Percentiles rank a stretch among this genome's conserved stretches.
Conservation (phyloP, 2,797 vertebrate species). For the Alca torda region DNA sequence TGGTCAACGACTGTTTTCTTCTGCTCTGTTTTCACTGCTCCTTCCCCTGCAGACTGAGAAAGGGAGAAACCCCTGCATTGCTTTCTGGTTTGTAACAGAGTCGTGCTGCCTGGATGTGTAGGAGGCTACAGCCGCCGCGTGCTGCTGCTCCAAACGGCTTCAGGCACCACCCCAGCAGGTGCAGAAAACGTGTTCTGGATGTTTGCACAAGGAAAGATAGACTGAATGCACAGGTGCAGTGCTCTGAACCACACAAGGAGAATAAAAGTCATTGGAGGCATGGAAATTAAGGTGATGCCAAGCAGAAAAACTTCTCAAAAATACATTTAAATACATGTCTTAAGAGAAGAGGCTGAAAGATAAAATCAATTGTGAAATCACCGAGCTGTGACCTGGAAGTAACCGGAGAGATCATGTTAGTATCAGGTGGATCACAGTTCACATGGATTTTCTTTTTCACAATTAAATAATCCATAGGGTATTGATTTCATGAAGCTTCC, state of each 20-base stretch:
- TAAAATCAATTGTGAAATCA: background rate
- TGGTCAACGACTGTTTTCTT: background rate
- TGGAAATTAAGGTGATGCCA: background rate
- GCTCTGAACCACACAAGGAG: background rate
- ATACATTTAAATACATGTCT: background rate
- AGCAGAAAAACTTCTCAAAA: background rate
- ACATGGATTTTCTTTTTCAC: background rate
- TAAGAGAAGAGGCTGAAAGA: background rate
- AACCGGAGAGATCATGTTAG: background rate
- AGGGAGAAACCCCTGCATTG: background rate
- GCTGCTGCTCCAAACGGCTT: background rate
- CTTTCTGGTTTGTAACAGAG: background rate
- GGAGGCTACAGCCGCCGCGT: fast-evolving
- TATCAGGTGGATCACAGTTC: background rate
- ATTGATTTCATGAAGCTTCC: background rate
- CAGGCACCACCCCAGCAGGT: background rate
- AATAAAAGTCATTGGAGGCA: background rate
- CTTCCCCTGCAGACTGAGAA: background rate
- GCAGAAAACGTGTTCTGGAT: background rate
- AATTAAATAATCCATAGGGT: background rate
- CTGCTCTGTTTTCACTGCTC: background rate
- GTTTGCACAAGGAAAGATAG: background rate
- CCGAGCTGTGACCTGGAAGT: background rate
- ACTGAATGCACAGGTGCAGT: background rate
- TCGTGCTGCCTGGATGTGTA: fast-evolving